Base-by-base conservation (phyloP, 2,888 invertebrate species). In the Lampropteryx suffumata region DNA sequence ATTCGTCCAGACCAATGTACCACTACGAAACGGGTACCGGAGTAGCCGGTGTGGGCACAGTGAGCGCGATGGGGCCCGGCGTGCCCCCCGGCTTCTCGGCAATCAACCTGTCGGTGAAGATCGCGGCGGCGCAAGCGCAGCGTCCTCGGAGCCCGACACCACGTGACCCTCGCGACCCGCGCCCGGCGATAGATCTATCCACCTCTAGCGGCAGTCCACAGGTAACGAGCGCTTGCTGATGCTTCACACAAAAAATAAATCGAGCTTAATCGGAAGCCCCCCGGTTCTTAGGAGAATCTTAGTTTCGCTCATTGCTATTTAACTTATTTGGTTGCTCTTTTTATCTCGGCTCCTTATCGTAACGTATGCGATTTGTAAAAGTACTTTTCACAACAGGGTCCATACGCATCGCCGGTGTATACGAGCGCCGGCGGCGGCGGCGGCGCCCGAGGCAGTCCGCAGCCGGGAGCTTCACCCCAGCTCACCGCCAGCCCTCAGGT, bases 171-270 rank as follows among this genome's bases (percentile, higher is more conserved):
- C 94, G 95, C 32, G 96, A 96, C 67, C 94, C 94, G 39, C 94
- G 95, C 57, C 95, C 96, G 9, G 96, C 96, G 65, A 96, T 96
- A 88, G 96, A 96, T 86, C 92, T 96, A 42, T 96, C 96, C 65
- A 95, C 96, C 60, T 96, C 96, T 68, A 96, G 95, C 82, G 96
- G 96, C 64, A 96, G 96, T 91, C 96, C 96, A 69, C 96, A 96
- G 93, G 96, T 95, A 83, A 92, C 63, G 48, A 43, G 42, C 35
- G 45, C 41, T 49, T 49, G 26, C 42, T 39, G 37, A 52, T 39
- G 40, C 47, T 52, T 43, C 35, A 21, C 28, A 35, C 24, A 35
- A 34, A 47, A n/a, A 27, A 21, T 6, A 14, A 26, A 13, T 6
- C 24, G 24, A 24, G 7, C 24, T 24, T 24, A 4, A 6, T 5